These are phyloP conservation scores for Orientallactaga bullata DNA, from an alignment of 2,113 vertebrate genomes.

Conservation along the genomic window DNA sequence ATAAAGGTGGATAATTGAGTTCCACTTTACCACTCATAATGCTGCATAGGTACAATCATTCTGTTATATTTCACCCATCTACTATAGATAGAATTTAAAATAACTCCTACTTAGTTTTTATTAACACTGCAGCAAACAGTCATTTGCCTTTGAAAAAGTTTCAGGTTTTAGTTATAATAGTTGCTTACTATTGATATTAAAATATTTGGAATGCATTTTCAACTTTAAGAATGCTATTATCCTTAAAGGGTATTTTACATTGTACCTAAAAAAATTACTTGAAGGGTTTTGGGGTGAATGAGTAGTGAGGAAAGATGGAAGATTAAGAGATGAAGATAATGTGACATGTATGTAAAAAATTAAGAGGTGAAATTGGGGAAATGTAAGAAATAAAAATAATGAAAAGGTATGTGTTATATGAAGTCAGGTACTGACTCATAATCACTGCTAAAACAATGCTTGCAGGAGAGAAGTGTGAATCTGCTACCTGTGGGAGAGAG, in stretches of 20 bases:
- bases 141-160: not conserved
- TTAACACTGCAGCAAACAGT: not conserved
- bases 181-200: not conserved
- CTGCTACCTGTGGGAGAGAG: too few relatives aligned
- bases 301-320: not conserved
- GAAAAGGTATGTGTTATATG: not conserved
- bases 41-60: not conserved
- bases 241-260: not conserved
- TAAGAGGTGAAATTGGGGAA: not conserved
- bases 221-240: not conserved
- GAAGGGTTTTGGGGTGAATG: not conserved
- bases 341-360: not conserved
- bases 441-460: too few relatives aligned
- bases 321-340: not conserved
- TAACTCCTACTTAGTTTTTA: constrained; percentile 32
- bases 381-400: not conserved
- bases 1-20: not conserved
- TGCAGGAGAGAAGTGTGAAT: too few relatives aligned
- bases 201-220: constrained; percentile 11
- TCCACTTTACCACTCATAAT: not conserved
- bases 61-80: not conserved
- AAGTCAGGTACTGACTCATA: not conserved
- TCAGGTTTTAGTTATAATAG: not conserved
- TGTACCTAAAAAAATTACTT: not conserved
- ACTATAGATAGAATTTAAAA: not conserved